Evolutionary conservation across 2,888 invertebrate genomes (phyloP).

Genomic region (Trissonchulus latispiculum): DNA sequence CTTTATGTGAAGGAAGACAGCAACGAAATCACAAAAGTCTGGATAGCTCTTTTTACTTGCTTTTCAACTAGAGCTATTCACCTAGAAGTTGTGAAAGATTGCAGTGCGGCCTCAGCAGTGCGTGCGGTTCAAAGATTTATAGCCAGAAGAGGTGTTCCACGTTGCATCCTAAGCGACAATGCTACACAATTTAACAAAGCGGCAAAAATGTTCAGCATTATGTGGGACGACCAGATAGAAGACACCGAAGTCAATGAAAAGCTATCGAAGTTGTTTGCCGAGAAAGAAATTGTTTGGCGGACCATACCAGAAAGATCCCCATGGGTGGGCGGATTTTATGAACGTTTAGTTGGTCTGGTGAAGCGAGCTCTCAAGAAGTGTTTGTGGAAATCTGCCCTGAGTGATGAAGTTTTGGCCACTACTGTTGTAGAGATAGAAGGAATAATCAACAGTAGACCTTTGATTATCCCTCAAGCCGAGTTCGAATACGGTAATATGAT

Average conservation of each 20-base stretch:
- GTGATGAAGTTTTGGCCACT: too few species aligned
- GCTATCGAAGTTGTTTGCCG: too few species aligned
- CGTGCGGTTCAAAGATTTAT: conserved; percentile 39
- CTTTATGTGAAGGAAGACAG: conserved; percentile 32
- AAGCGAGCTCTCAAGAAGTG: too few species aligned
- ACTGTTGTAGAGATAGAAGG: too few species aligned
- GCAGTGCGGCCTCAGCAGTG: conserved; percentile 38
- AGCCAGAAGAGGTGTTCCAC: conserved; percentile 37
- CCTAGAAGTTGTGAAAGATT: conserved; percentile 40
- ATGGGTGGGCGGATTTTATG: conserved; percentile 49
- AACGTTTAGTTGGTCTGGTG: conserved; percentile 44
- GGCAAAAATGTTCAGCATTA: conserved; percentile 35
- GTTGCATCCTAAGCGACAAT: conserved; percentile 43
- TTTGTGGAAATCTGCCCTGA: too few species aligned
- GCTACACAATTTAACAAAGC: conserved; percentile 44
- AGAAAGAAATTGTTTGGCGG: conserved; percentile 32
- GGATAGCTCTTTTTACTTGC: conserved; percentile 45
- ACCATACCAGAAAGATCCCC: conserved; percentile 45
- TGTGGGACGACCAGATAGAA: too few species aligned
- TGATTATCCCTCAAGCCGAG: too few species aligned
- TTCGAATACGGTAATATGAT: too few species aligned
- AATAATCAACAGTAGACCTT: too few species aligned
- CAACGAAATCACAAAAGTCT: conserved; percentile 33
- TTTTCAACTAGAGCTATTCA: conserved; percentile 44
- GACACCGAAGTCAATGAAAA: too few species aligned